phyloP scores from a whole-genome alignment of 2,888 invertebrate species.

The Dastarcus helophoroides region DNA sequence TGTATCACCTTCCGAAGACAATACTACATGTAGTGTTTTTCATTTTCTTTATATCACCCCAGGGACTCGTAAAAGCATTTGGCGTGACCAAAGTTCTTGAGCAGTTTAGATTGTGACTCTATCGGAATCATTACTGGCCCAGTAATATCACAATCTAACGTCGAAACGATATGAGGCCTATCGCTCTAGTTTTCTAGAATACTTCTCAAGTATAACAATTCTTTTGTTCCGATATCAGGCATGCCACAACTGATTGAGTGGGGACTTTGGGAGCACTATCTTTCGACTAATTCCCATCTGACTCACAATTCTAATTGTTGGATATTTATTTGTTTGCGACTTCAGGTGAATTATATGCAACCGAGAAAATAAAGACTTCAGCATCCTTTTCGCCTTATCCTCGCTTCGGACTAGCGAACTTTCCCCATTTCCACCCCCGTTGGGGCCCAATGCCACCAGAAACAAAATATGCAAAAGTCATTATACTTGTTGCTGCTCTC shows the following conservation, averaged over 20 bases:
- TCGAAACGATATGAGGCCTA: slow-evolving; percentile 32
- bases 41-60: slow-evolving; percentile 84
- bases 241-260: slow-evolving; percentile 36
- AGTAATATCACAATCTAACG: slow-evolving; percentile 31
- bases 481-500: too few relatives aligned
- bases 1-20: slow-evolving; percentile 36
- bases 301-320: slow-evolving; percentile 29
- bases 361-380: too few relatives aligned
- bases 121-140: slow-evolving; percentile 25
- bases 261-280: slow-evolving; percentile 35
- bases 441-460: too few relatives aligned
- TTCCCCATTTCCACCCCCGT: too few relatives aligned
- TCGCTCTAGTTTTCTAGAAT: slow-evolving; percentile 33
- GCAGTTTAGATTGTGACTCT: slow-evolving; percentile 38
- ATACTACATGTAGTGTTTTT: slow-evolving; percentile 56
- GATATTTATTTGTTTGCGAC: slow-evolving; percentile 28
- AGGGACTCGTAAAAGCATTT: slow-evolving; percentile 79
- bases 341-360: too few relatives aligned
- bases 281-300: slow-evolving; percentile 24
- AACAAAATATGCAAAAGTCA: too few relatives aligned
- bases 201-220: slow-evolving; percentile 37
- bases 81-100: slow-evolving; percentile 66
- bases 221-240: slow-evolving; percentile 34
- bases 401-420: too few relatives aligned
- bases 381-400: too few relatives aligned